Percentiles rank a stretch among this genome's conserved stretches.
phyloP scores from a whole-genome alignment of 1,140 invertebrate genomes.

The Marisa cornuarietis region DNA sequence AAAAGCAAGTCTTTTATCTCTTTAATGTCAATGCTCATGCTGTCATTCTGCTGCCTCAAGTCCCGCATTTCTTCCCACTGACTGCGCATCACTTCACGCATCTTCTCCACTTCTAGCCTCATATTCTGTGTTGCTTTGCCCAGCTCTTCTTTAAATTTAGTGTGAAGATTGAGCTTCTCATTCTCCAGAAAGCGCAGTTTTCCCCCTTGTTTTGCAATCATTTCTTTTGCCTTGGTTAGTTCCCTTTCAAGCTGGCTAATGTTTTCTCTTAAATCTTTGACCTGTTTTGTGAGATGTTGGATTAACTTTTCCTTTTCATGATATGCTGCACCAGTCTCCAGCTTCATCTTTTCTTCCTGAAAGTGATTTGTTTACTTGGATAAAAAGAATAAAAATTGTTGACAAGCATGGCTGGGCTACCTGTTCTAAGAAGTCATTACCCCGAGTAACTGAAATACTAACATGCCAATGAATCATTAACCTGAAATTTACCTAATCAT shows the following conservation, averaged over 20 bases:
- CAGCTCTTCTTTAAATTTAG: slow-evolving; percentile 50
- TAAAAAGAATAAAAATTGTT: too few relatives aligned
- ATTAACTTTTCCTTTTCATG: slow-evolving; percentile 17
- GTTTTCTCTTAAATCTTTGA: slow-evolving; percentile 37
- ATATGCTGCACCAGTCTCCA: slow-evolving; percentile 15
- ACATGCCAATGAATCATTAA: too few relatives aligned
- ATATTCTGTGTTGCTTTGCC: slow-evolving; percentile 38
- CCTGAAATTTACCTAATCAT: too few relatives aligned
- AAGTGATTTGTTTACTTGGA: too few relatives aligned
- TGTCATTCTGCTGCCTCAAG: slow-evolving; percentile 45
- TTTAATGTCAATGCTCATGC: slow-evolving; percentile 45
- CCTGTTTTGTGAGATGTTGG: slow-evolving; percentile 19
- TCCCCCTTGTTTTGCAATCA: slow-evolving; percentile 39
- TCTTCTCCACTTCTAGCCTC: slow-evolving; percentile 45
- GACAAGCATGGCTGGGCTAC: too few relatives aligned
- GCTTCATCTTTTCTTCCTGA: slow-evolving; percentile 22
- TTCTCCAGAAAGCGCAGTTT: slow-evolving; percentile 43
- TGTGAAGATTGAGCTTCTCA: slow-evolving; percentile 43
- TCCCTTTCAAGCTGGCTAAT: slow-evolving; percentile 41
- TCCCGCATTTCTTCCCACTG: slow-evolving; percentile 50
- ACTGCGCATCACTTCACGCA: slow-evolving; percentile 51
- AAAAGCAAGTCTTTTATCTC: slow-evolving; percentile 44
- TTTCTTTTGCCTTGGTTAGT: slow-evolving; percentile 43
- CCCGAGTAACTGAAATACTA: too few relatives aligned
- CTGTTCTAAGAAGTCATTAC: too few relatives aligned